These are phyloP conservation scores for Caenorhabditis sulstoni DNA, from an alignment of 2,888 invertebrate genomes.

Conservation along the genomic window DNA sequence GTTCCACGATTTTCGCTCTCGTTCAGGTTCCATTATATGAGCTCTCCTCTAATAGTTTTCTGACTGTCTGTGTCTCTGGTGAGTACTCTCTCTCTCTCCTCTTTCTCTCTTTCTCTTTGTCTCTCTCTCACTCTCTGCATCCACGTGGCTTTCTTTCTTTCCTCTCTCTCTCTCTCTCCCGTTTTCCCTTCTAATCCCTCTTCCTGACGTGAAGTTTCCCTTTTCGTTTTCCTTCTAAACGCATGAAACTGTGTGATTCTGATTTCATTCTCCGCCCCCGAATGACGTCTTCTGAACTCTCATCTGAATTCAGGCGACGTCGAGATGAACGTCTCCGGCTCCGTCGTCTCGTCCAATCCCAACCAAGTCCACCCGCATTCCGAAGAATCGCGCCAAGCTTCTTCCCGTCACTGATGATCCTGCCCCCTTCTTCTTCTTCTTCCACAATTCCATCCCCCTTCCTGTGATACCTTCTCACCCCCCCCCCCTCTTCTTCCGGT, in stretches of 20 bases:
- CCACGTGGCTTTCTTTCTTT: conserved; percentile 48
- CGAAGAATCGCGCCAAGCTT: conserved; percentile 25
- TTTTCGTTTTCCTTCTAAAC: not conserved
- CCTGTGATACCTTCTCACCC: conserved; percentile 48
- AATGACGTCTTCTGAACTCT: not conserved
- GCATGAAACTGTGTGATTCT: too few relatives aligned
- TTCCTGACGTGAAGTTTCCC: conserved; percentile 25
- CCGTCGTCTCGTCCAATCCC: conserved; percentile 35
- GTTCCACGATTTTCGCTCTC: conserved; percentile 49
- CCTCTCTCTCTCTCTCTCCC: conserved; percentile 2
- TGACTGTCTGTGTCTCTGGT: conserved; percentile 22
- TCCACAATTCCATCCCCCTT: conserved; percentile 21
- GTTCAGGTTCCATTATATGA: conserved; percentile 56
- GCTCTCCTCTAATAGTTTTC: conserved; percentile 5
- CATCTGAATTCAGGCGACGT: conserved; percentile 39
- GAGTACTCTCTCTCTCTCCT: conserved; percentile 15
- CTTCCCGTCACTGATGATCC: conserved; percentile 29
- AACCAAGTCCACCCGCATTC: conserved; percentile 58
- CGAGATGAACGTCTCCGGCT: conserved; percentile 44
- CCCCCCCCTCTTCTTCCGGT: conserved; percentile 31
- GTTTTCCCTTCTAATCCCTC: conserved; percentile 6
- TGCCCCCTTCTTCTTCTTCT: not conserved
- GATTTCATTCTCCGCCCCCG: too few relatives aligned
- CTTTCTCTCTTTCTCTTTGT: conserved; percentile 1
- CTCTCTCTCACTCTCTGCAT: conserved; percentile 21